Conservation (phyloP, 2,797 vertebrate species). For the Muscicapa comitata region DNA sequence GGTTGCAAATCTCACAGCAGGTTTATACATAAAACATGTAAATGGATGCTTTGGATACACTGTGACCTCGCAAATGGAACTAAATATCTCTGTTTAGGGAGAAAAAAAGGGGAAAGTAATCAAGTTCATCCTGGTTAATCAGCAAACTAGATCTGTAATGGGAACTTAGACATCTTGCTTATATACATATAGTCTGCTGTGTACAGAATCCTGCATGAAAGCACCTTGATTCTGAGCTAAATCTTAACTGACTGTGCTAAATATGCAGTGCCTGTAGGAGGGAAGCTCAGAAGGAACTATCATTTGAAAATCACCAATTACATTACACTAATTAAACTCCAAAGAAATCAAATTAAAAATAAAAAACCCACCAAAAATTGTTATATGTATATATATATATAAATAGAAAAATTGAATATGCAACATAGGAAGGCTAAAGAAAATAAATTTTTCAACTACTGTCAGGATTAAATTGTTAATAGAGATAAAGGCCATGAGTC, state of each 20-base stretch:
- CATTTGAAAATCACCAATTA: not conserved
- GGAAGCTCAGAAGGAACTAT: not conserved
- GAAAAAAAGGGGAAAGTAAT: fast-evolving
- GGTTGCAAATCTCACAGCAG: not conserved
- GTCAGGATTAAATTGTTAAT: not conserved
- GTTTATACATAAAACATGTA: not conserved
- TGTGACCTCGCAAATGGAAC: not conserved
- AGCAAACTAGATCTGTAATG: not conserved
- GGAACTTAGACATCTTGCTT: not conserved
- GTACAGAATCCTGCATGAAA: not conserved
- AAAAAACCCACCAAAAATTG: too few species aligned
- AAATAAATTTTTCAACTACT: not conserved
- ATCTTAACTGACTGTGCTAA: not conserved
- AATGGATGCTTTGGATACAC: not conserved
- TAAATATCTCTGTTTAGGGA: not conserved
- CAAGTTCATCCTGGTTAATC: not conserved
- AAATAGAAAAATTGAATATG: not conserved
- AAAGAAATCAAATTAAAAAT: not conserved
- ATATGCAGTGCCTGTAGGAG: not conserved
- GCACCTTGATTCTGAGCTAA: not conserved
- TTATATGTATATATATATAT: too few species aligned
- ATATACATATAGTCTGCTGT: not conserved
- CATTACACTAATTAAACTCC: not conserved
- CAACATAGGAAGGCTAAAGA: not conserved
- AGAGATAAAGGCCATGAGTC: not conserved